These are phyloP conservation scores for Eilema sororculum DNA, from an alignment of 2,888 invertebrate genomes.

Conservation along the genomic window DNA sequence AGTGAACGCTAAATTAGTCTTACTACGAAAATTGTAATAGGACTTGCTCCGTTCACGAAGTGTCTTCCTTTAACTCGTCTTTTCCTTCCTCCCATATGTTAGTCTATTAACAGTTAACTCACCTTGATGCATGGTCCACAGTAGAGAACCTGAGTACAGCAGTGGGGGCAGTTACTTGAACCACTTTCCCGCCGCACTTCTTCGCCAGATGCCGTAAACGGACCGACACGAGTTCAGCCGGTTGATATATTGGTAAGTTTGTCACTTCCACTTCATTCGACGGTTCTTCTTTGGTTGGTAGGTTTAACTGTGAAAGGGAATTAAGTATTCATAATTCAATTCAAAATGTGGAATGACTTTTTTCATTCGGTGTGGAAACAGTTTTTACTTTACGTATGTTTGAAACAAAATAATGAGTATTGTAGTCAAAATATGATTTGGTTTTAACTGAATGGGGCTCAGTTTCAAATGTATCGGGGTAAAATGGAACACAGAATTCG, in stretches of 20 bases:
- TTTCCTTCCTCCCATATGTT: neutral
- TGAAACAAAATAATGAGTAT: too few relatives aligned
- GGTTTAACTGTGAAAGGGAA: conserved; percentile 32
- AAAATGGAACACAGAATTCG: too few relatives aligned
- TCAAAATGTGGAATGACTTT: neutral
- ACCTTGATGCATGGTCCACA: conserved; percentile 91
- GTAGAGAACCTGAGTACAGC: conserved; percentile 91
- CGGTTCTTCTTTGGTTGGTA: conserved; percentile 72
- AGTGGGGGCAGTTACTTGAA: conserved; percentile 87
- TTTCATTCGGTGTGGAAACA: neutral
- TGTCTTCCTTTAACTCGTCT: too few relatives aligned
- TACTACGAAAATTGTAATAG: too few relatives aligned
- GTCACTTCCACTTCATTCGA: conserved; percentile 89
- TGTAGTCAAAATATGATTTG: too few relatives aligned
- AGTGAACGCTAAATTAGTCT: neutral
- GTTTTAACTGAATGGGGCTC: too few relatives aligned
- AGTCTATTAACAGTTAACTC: conserved; percentile 33
- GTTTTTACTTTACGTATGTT: neutral
- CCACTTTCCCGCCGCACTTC: conserved; percentile 93
- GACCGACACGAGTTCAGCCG: conserved; percentile 85
- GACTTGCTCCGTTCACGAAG: too few relatives aligned
- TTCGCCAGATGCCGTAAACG: conserved; percentile 90
- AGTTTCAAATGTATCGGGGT: too few relatives aligned
- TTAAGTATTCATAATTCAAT: neutral
- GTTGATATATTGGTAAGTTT: conserved; percentile 89